Evolutionary conservation across 2,797 vertebrate genomes (phyloP).

Genomic region (Schizopygopsis malacanthus): DNA sequence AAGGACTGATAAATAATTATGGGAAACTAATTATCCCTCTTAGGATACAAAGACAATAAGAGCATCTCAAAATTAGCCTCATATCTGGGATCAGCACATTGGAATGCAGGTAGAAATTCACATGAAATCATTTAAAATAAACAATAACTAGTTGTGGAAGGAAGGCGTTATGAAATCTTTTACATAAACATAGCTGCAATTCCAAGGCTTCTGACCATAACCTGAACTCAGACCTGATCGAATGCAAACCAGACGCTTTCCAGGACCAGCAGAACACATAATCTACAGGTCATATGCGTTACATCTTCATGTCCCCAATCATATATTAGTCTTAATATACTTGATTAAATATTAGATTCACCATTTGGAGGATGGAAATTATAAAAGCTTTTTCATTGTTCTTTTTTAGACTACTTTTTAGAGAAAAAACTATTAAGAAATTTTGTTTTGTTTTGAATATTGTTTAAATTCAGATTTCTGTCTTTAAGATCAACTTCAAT

Average conservation of each 20-base stretch:
- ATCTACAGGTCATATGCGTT: background rate
- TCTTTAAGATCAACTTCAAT: background rate
- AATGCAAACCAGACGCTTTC: constrained; percentile 56
- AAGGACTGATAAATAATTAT: constrained; percentile 53
- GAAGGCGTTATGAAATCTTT: constrained; percentile 57
- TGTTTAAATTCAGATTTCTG: background rate
- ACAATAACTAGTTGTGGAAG: constrained; percentile 6
- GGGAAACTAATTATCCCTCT: constrained; percentile 33
- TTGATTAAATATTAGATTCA: background rate
- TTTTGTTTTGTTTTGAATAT: background rate
- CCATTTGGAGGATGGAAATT: background rate
- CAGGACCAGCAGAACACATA: background rate
- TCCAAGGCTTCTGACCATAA: constrained; percentile 59
- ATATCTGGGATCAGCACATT: background rate
- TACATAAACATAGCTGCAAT: constrained; percentile 67
- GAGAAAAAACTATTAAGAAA: too few species aligned
- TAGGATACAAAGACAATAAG: background rate
- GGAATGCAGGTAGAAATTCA: constrained; percentile 11
- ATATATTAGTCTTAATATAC: background rate
- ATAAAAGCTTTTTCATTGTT: background rate
- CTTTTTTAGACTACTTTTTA: background rate
- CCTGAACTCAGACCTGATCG: constrained; percentile 42
- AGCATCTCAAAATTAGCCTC: constrained; percentile 7
- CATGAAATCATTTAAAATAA: background rate
- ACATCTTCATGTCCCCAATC: background rate